phyloP scores from a whole-genome alignment of 2,113 vertebrate species.

The Microcebus tavaratra region DNA sequence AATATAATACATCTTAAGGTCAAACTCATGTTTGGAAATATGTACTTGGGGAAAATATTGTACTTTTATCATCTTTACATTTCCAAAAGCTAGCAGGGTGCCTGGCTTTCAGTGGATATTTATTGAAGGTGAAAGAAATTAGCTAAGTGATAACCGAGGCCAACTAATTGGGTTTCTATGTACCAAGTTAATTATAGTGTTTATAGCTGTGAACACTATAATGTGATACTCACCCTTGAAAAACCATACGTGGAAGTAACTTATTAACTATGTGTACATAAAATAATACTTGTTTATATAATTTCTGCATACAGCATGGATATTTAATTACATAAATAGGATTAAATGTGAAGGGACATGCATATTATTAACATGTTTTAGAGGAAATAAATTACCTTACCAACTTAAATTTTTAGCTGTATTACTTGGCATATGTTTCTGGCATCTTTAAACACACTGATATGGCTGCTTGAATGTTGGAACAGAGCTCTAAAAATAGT shows the following conservation, averaged over 20 bases:
- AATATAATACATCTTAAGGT: constrained; percentile 19
- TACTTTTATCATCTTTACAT: constrained; percentile 24
- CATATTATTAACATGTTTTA: constrained; percentile 27
- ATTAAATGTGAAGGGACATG: background rate
- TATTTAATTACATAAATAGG: constrained; percentile 1
- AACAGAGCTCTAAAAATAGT: constrained; percentile 81
- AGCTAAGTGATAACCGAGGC: constrained; percentile 52
- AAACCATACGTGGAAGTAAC: background rate
- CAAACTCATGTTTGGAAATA: constrained; percentile 17
- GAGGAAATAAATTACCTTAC: constrained; percentile 54
- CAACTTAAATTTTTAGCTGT: constrained; percentile 43
- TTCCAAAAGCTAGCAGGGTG: constrained; percentile 10
- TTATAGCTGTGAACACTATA: constrained; percentile 21
- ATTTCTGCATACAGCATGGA: background rate
- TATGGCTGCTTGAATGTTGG: constrained; percentile 70
- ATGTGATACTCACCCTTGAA: constrained; percentile 47
- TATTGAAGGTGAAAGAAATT: constrained; percentile 67
- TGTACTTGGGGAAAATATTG: background rate
- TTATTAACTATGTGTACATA: constrained; percentile 32
- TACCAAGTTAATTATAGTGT: constrained; percentile 54
- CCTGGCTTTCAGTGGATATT: constrained; percentile 44
- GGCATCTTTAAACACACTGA: constrained; percentile 66
- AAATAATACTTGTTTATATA: constrained; percentile 32
- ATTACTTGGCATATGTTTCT: constrained; percentile 75
- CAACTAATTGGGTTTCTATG: constrained; percentile 45